Conservation (phyloP, 2,797 vertebrate species). For the Rhinella marina region DNA sequence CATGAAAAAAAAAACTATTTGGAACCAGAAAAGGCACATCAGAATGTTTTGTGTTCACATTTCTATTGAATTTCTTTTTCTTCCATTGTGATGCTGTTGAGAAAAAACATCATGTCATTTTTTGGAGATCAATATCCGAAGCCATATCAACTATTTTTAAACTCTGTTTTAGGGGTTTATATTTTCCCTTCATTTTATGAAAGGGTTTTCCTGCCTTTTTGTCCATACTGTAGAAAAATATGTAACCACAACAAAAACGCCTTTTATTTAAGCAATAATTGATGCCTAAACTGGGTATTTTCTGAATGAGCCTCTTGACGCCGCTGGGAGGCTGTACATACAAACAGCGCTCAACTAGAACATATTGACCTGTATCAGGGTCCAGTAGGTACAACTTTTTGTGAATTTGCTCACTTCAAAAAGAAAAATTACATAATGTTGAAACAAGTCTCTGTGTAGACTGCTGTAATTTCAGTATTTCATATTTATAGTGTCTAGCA, state of each 20-base stretch:
- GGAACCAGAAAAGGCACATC: not conserved
- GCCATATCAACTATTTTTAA: constrained; percentile 42
- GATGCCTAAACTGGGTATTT: constrained; percentile 30
- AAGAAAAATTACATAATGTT: not conserved
- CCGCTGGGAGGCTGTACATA: constrained; percentile 9
- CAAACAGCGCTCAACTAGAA: not conserved
- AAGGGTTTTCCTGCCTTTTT: constrained; percentile 57
- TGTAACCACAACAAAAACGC: constrained; percentile 1
- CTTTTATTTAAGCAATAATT: constrained; percentile 56
- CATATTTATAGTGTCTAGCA: not conserved
- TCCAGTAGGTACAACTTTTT: constrained; percentile 8
- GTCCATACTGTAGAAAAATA: constrained; percentile 47
- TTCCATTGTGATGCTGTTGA: constrained; percentile 13
- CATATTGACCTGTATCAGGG: not conserved
- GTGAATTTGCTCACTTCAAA: not conserved
- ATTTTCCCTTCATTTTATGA: constrained; percentile 49
- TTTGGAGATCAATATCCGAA: constrained; percentile 37
- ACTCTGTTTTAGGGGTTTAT: constrained; percentile 60
- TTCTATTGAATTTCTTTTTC: not conserved
- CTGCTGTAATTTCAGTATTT: not conserved
- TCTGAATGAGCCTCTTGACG: not conserved
- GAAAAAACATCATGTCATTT: not conserved
- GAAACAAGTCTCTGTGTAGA: not conserved
- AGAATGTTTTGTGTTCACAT: not conserved
- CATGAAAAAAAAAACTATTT: not conserved